These are phyloP conservation scores for Agelastica alni DNA, from an alignment of 2,888 invertebrate genomes.

Conservation along the genomic window DNA sequence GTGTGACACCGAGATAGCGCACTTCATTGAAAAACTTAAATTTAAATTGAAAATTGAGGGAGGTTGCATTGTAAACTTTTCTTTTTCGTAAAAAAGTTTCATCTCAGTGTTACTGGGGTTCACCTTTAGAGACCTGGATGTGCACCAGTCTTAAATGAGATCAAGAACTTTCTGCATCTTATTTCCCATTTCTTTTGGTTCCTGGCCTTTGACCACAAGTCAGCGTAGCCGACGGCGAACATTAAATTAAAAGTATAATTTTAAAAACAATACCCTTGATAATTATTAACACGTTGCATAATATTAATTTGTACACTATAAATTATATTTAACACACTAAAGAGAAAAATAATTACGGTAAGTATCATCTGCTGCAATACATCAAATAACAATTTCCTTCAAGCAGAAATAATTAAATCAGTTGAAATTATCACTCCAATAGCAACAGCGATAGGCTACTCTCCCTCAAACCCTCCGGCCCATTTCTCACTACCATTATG, in stretches of 20 bases:
- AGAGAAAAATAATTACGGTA: not conserved
- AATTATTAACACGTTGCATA: not conserved
- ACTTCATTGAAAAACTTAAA: too few relatives aligned
- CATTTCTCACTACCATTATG: constrained; percentile 12
- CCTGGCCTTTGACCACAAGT: too few relatives aligned
- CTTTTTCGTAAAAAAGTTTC: too few relatives aligned
- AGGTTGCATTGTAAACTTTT: too few relatives aligned
- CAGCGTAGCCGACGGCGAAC: not conserved
- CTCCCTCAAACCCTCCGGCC: not conserved
- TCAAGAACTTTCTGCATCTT: too few relatives aligned
- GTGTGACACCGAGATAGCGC: too few relatives aligned
- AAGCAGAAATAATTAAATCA: constrained; percentile 8
- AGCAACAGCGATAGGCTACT: not conserved
- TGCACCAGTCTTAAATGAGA: too few relatives aligned
- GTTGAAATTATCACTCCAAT: constrained; percentile 6
- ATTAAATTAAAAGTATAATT: not conserved
- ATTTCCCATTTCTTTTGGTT: too few relatives aligned
- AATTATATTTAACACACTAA: not conserved
- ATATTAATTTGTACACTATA: not conserved
- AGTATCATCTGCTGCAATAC: not conserved
- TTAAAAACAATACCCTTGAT: not conserved
- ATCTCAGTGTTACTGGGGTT: too few relatives aligned
- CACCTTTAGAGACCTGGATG: too few relatives aligned
- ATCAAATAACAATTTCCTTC: constrained; percentile 7
- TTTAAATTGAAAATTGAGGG: too few relatives aligned